Conservation (phyloP, 2,888 invertebrate genomes). For the Tenthredo distinguenda region DNA sequence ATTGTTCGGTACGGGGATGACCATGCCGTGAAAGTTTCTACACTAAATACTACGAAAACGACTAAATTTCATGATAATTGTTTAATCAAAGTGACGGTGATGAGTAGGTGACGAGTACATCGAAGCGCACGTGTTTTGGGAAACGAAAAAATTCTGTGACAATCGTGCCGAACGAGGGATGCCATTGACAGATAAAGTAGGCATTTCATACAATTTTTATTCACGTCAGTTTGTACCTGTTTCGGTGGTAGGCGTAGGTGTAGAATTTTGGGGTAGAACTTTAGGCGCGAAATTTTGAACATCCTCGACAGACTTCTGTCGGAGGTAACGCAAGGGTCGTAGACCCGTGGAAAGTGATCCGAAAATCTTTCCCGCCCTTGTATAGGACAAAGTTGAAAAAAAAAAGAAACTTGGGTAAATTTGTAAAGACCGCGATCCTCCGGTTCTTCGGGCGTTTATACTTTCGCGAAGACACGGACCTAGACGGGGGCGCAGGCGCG, state of each 20-base stretch:
- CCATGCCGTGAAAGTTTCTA: not conserved
- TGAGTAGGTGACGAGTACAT: not conserved
- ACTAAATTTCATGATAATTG: not conserved
- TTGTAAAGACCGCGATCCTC: not conserved
- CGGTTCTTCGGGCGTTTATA: constrained; percentile 14
- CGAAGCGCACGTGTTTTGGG: not conserved
- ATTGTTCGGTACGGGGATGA: not conserved
- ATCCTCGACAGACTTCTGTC: not conserved
- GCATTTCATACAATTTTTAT: not conserved
- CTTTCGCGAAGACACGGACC: constrained; percentile 4
- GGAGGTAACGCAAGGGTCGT: not conserved
- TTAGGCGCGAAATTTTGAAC: not conserved
- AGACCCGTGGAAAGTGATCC: not conserved
- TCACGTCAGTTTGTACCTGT: not conserved
- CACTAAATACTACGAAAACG: not conserved
- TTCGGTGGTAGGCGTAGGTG: not conserved
- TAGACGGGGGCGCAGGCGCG: constrained; percentile 53
- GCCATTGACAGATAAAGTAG: constrained; percentile 33
- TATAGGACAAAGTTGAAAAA: not conserved
- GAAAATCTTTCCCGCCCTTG: not conserved
- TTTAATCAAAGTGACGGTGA: not conserved
- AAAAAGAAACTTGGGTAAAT: not conserved
- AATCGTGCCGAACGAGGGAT: not conserved
- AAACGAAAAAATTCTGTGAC: not conserved
- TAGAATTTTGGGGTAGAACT: not conserved